Conservation (phyloP, 2,797 vertebrate species). For the Ctenochaetus hawaiiensis region DNA sequence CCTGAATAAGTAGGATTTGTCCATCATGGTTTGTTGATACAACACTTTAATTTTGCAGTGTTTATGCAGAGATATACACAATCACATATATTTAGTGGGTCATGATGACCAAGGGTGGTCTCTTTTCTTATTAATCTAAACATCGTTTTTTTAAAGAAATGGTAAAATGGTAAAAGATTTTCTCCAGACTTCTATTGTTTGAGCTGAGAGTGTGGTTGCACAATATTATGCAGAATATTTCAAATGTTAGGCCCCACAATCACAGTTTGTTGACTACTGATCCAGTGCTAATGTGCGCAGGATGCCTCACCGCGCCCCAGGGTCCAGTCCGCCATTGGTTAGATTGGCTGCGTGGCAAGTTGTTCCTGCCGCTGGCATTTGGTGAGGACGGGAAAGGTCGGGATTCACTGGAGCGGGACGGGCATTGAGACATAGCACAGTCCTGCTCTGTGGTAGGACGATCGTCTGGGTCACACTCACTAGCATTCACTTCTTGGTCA, state of each 20-base stretch:
- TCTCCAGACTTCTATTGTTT: neutral
- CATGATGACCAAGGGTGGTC: too few species aligned
- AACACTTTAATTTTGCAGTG: too few species aligned
- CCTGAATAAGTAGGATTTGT: too few species aligned
- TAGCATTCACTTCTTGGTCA: conserved; percentile 90
- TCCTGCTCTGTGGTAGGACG: conserved; percentile 92
- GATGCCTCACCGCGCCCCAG: conserved; percentile 95
- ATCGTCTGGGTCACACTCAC: conserved; percentile 93
- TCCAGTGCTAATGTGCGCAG: conserved; percentile 1
- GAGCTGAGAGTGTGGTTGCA: neutral
- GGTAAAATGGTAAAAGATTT: too few species aligned
- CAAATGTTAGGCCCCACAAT: conserved; percentile 1
- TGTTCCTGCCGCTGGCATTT: conserved; percentile 82
- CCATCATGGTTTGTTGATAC: too few species aligned
- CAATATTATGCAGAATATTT: neutral
- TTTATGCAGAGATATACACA: too few species aligned
- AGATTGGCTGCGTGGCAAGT: conserved; percentile 82
- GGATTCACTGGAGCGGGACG: conserved; percentile 85
- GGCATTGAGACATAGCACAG: conserved; percentile 94
- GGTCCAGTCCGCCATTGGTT: conserved; percentile 98
- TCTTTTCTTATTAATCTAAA: too few species aligned
- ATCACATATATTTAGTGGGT: too few species aligned
- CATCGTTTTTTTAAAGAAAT: neutral
- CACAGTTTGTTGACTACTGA: neutral
- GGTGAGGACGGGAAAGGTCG: conserved; percentile 77